Percentiles rank a stretch among this genome's conserved stretches.
These are phyloP conservation scores for Rhopalosiphum maidis DNA, from an alignment of 1,140 invertebrate genomes.

Conservation along the genomic window DNA sequence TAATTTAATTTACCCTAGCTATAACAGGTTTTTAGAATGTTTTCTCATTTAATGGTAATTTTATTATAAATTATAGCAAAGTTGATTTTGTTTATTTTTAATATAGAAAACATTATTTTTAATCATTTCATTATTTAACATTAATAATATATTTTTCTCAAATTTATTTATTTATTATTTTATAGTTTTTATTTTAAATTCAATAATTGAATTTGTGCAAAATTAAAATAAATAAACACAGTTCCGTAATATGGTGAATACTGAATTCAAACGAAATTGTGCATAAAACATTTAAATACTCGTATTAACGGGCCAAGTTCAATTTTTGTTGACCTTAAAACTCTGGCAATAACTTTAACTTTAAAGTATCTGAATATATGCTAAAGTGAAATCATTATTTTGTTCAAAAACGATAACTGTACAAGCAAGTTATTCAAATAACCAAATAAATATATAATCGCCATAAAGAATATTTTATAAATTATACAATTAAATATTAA, in stretches of 20 bases:
- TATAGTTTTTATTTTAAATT: neutral
- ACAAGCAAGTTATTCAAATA: neutral
- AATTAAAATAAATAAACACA: neutral
- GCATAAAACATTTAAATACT: neutral
- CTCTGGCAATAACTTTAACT: neutral
- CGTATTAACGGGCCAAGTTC: neutral
- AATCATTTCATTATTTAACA: neutral
- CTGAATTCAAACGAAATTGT: neutral
- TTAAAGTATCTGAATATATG: neutral
- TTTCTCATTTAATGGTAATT: neutral
- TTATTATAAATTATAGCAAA: neutral
- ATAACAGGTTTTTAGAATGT: neutral
- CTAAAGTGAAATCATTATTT: neutral
- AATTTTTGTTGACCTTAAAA: neutral
- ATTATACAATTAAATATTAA: neutral
- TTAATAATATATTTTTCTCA: neutral
- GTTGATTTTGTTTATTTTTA: neutral
- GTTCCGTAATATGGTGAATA: too few relatives aligned
- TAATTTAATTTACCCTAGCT: too few relatives aligned
- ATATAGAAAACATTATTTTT: neutral
- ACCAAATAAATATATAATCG: neutral
- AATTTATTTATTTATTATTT: neutral
- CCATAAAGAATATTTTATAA: neutral
- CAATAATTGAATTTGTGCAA: neutral
- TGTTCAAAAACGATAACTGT: neutral